phyloP scores from a whole-genome alignment of 2,888 invertebrate genomes.

The Caradrina clavipalpis region DNA sequence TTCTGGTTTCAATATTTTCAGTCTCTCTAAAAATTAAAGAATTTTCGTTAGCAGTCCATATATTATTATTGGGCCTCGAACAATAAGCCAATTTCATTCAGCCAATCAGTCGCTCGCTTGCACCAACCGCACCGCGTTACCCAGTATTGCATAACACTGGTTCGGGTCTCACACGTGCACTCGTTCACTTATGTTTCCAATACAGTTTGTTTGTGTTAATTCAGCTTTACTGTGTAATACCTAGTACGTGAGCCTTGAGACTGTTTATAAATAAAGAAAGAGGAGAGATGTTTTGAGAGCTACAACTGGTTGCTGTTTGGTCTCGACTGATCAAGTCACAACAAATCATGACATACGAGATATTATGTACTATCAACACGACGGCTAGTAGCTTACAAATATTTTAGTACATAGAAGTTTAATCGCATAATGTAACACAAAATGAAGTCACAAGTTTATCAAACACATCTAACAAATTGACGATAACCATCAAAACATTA shows the following conservation, averaged over 20 bases:
- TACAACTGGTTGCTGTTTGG: too few species aligned
- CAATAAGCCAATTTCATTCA: background rate
- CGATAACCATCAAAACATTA: slow-evolving; percentile 40
- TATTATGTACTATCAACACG: too few species aligned
- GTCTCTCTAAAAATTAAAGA: too few species aligned
- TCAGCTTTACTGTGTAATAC: slow-evolving; percentile 8
- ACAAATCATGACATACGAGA: too few species aligned
- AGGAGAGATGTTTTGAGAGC: background rate
- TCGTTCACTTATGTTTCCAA: slow-evolving; percentile 34
- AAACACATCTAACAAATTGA: slow-evolving; percentile 1
- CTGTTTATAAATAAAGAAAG: background rate
- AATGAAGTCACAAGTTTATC: slow-evolving; percentile 1
- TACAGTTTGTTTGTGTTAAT: slow-evolving; percentile 13
- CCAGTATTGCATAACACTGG: slow-evolving; percentile 50
- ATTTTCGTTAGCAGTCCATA: too few species aligned
- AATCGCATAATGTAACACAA: background rate
- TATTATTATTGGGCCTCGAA: background rate
- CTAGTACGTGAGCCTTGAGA: background rate
- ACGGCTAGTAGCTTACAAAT: background rate
- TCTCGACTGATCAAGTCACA: too few species aligned
- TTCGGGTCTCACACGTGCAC: slow-evolving; percentile 55
- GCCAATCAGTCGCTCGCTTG: slow-evolving; percentile 23
- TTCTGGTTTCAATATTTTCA: too few species aligned
- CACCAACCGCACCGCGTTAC: slow-evolving; percentile 21
- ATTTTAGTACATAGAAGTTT: too few species aligned